Conservation (phyloP, 2,113 vertebrate species). For the Chamaetylas fuelleborni region DNA sequence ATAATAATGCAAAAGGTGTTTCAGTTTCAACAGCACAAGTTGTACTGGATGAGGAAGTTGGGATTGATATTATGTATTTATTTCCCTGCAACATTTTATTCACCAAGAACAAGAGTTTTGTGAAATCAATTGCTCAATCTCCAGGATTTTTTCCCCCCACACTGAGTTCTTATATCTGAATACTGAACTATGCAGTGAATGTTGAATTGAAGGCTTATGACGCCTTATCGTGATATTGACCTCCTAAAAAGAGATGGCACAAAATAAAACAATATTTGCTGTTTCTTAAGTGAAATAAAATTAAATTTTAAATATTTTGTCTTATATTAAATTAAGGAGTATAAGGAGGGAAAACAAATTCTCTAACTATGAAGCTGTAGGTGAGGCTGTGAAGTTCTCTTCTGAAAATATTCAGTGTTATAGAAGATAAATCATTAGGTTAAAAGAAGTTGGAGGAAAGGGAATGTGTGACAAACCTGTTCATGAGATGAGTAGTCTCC, state of each 20-base stretch:
- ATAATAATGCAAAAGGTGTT: not conserved
- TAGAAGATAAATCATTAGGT: not conserved
- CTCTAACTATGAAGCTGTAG: not conserved
- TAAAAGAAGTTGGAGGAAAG: not conserved
- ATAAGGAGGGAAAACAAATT: not conserved
- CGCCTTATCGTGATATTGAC: not conserved
- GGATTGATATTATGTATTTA: not conserved
- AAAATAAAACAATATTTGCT: not conserved
- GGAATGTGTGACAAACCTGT: not conserved
- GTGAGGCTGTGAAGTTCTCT: not conserved
- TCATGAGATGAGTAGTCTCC: fast-evolving
- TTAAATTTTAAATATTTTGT: not conserved
- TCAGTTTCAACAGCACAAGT: not conserved
- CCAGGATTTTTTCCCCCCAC: fast-evolving
- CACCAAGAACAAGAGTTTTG: not conserved
- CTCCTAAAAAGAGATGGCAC: not conserved
- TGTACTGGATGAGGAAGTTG: not conserved
- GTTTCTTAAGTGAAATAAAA: not conserved
- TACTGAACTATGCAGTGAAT: not conserved
- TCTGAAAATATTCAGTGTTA: not conserved
- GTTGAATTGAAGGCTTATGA: not conserved
- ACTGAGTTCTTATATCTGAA: not conserved
- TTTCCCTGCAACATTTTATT: not conserved
- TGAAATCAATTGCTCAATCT: not conserved
- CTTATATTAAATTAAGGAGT: not conserved